These are phyloP conservation scores for Lycia hirtaria DNA, from an alignment of 2,888 invertebrate genomes.

Conservation along the genomic window DNA sequence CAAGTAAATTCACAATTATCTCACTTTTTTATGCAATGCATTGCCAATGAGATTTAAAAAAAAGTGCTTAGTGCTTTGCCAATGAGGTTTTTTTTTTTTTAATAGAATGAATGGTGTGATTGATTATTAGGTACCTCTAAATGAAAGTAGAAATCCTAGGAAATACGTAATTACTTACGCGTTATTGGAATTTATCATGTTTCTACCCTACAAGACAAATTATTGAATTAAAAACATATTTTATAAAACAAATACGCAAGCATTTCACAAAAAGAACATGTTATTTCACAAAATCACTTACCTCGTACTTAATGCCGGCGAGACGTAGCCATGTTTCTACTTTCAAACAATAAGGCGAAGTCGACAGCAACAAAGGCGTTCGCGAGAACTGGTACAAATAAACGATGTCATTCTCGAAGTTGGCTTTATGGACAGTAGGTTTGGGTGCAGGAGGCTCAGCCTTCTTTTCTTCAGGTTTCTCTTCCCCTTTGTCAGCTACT, in stretches of 20 bases:
- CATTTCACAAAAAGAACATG: conserved; percentile 1
- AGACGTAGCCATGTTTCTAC: conserved; percentile 98
- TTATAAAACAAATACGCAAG: conserved; percentile 16
- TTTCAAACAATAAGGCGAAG: conserved; percentile 97
- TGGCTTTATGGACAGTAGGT: conserved; percentile 93
- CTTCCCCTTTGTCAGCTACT: conserved; percentile 80
- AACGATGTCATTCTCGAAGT: conserved; percentile 96
- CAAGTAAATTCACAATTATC: background rate
- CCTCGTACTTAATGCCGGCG: conserved; percentile 97
- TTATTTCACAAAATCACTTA: conserved; percentile 73
- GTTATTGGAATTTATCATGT: too few species aligned
- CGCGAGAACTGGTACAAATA: conserved; percentile 97
- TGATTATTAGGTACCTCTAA: too few species aligned
- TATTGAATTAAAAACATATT: conserved; percentile 9
- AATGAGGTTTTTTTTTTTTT: too few species aligned
- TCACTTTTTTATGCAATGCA: too few species aligned
- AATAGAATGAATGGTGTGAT: too few species aligned
- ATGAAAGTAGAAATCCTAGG: too few species aligned
- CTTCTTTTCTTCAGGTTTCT: conserved; percentile 81
- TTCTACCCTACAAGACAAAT: too few species aligned
- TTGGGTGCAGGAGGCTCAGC: conserved; percentile 89
- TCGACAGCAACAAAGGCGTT: conserved; percentile 94
- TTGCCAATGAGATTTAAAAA: too few species aligned
- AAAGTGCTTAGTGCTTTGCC: too few species aligned
- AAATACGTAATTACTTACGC: too few species aligned